Conservation (phyloP, 2,113 vertebrate genomes). For the Ptychochromis oligacanthus region DNA sequence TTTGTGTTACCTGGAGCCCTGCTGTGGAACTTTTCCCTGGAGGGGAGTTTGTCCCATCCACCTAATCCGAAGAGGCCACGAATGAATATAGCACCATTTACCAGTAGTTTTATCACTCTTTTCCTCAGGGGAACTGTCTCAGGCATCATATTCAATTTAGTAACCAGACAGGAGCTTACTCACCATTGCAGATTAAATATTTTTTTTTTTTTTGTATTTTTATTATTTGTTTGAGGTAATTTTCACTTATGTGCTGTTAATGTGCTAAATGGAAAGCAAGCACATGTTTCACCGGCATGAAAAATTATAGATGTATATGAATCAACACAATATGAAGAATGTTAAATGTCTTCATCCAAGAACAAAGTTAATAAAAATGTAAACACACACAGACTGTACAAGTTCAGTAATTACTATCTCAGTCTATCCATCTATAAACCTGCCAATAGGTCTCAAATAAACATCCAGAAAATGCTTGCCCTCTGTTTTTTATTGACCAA, state of each 20-base stretch:
- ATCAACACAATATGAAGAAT: not conserved
- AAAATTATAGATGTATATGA: not conserved
- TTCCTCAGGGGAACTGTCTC: conserved; percentile 48
- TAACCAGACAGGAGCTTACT: conserved; percentile 45
- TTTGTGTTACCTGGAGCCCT: conserved; percentile 86
- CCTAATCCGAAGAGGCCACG: conserved; percentile 78
- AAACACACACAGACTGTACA: conserved; percentile 9
- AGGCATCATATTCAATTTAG: conserved; percentile 65
- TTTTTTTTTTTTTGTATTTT: conserved; percentile 14
- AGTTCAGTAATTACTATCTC: conserved; percentile 26
- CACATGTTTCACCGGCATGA: not conserved
- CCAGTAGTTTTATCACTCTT: conserved; percentile 65
- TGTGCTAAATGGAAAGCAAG: not conserved
- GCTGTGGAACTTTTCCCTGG: conserved; percentile 82
- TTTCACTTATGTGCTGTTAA: not conserved
- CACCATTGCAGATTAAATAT: conserved; percentile 34
- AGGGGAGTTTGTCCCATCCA: conserved; percentile 81
- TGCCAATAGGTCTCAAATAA: conserved; percentile 77
- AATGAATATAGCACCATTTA: conserved; percentile 72
- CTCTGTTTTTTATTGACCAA: conserved; percentile 87
- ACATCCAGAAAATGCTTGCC: conserved; percentile 71
- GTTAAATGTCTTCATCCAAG: not conserved
- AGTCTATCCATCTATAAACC: conserved; percentile 47
- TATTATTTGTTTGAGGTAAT: conserved; percentile 9
- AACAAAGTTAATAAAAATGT: conserved; percentile 9